Base-by-base conservation (phyloP, 2,888 invertebrate species). In the Andrena flavipes region DNA sequence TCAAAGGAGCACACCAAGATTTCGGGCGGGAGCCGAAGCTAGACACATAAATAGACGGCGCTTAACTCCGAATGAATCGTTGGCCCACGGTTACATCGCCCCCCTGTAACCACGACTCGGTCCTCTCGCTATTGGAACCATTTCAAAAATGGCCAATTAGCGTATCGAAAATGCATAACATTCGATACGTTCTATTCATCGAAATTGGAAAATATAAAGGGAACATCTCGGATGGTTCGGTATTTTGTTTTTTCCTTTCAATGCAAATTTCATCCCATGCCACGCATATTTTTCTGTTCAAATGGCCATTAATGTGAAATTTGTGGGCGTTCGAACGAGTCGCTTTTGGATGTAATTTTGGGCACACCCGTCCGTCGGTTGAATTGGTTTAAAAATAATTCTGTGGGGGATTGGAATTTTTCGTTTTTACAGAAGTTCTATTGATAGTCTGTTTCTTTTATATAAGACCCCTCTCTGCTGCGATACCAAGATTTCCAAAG, bases 1-100 rank as follows among this genome's bases (percentile, higher is more conserved):
- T 76, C 65, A 60, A 72, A 71, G 64, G 48, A 56, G 54, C 82
- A 71, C 62, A 76, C 62, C 72, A 80, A 75, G 82, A 75, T 82
- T 75, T 82, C 74, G 56, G 5, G 48, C 48, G 30, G 23, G 60
- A 60, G 60, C 33, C 60, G 65, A 64, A 82, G 65, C 82, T 65
- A 71, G 76, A 75, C 82, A 33, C 78, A 73, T 77, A 80, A 77
- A 80, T 71, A 77, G 70, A 62, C 2, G 35, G 5, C 10, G n/a
- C 56, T 54, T 59, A 29, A 49, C 65, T 49, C 20, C 20, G 29
- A 60, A 67, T 42, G 35, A 42, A 48, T 67, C 48, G 20, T 48
- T 33, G 30, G 8, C 2, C 10, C 20, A 10, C n/a, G 20, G 35
- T 29, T 35, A 54, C 4, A 33, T 33, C 16, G 4, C n/a, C n/a